Conservation (phyloP, 2,888 invertebrate genomes). For the Phengaris arion region DNA sequence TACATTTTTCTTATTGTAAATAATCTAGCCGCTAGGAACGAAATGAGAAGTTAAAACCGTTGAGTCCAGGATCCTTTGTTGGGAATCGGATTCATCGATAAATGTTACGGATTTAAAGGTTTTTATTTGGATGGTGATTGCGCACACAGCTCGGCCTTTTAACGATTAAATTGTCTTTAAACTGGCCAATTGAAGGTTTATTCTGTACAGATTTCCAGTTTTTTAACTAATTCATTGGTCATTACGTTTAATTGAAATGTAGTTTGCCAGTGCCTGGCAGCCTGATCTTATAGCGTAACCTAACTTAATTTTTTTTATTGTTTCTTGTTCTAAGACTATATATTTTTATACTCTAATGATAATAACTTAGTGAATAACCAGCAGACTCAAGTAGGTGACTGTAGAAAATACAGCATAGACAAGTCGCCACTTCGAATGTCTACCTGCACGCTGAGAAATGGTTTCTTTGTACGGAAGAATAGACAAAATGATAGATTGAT, state of each 20-base stretch:
- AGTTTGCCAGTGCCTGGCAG: background rate
- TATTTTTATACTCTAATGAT: too few relatives aligned
- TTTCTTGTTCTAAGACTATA: too few relatives aligned
- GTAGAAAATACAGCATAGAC: background rate
- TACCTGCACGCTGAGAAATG: background rate
- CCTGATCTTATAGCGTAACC: background rate
- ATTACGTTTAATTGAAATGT: conserved; percentile 1
- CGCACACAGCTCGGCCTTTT: conserved; percentile 24
- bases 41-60: conserved; percentile 41
- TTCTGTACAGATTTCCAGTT: conserved; percentile 3
- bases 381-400: background rate
- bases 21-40: conserved; percentile 39
- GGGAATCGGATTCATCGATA: conserved; percentile 36
- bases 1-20: conserved; percentile 36
- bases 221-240: background rate
- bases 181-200: conserved; percentile 14
- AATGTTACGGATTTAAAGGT: conserved; percentile 36
- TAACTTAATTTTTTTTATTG: too few relatives aligned
- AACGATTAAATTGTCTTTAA: conserved; percentile 24
- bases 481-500: too few relatives aligned
- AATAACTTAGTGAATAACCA: background rate
- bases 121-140: conserved; percentile 30
- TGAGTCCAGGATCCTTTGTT: conserved; percentile 34
- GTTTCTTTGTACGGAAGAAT: too few relatives aligned
- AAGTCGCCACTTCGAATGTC: background rate